Conservation (phyloP, 2,113 vertebrate species). For the Ibidorhyncha struthersii region DNA sequence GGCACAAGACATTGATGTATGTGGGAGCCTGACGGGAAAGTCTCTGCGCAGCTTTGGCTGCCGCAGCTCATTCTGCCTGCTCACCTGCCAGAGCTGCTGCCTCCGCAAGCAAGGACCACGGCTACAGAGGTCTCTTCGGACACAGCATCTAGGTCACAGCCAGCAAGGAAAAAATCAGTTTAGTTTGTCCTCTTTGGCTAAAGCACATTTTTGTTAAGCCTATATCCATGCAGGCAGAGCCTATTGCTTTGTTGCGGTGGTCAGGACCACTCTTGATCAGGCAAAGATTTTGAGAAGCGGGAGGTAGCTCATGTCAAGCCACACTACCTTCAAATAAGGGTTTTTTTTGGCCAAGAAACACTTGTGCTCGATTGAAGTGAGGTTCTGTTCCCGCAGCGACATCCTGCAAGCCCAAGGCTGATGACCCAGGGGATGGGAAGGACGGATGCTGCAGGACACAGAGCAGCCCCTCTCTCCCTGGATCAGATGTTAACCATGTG, state of each 20-base stretch:
- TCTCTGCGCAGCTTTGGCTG: background rate
- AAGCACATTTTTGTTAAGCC: background rate
- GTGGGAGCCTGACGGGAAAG: background rate
- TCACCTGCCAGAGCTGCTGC: background rate
- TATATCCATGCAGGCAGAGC: background rate
- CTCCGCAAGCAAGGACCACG: background rate
- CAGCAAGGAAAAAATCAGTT: background rate
- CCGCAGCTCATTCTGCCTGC: background rate
- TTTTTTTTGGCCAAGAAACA: background rate
- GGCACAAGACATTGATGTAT: constrained; percentile 15
- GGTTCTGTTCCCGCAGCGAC: background rate
- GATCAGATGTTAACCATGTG: background rate
- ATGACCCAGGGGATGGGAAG: accelerated
- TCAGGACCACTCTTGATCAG: background rate
- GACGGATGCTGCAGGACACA: accelerated
- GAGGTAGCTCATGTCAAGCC: background rate
- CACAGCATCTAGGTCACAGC: background rate
- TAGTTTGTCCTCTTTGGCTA: background rate
- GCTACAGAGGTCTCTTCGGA: background rate
- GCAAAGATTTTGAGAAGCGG: background rate
- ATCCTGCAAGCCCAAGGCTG: background rate
- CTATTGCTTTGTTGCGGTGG: background rate
- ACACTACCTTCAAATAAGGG: background rate
- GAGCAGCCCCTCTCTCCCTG: background rate
- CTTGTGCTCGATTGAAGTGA: background rate